phyloP scores from a whole-genome alignment of 2,797 vertebrate genomes.

The Acanthurus leucopareius region DNA sequence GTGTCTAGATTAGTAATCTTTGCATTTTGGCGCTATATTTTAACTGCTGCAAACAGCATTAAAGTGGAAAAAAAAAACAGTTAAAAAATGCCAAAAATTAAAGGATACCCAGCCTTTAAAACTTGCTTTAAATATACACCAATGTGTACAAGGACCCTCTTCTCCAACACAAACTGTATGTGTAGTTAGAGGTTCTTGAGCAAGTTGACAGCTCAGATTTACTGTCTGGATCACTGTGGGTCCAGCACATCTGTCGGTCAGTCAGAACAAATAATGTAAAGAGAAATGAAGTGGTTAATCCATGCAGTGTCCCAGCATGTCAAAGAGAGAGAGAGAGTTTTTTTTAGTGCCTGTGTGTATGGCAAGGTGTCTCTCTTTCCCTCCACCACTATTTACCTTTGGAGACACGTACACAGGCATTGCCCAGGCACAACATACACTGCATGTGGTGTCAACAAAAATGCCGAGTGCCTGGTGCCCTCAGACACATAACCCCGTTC shows the following conservation, averaged over 20 bases:
- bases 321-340: not conserved
- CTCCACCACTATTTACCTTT: conserved; percentile 71
- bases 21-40: no score
- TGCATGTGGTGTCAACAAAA: conserved; percentile 73
- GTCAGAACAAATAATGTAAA: not conserved
- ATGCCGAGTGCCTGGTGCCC: conserved; percentile 30
- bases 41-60: no score
- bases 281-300: not conserved
- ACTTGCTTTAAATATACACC: not conserved
- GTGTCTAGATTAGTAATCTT: no score
- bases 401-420: conserved; percentile 53
- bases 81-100: not conserved
- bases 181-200: not conserved
- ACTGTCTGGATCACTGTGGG: not conserved
- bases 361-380: conserved; percentile 7
- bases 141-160: not conserved
- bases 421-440: conserved; percentile 56
- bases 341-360: not conserved
- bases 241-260: not conserved
- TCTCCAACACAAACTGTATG: not conserved
- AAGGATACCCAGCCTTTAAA: not conserved
- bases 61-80: not conserved
- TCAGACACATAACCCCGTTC: conserved; percentile 45
- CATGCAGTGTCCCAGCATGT: not conserved
- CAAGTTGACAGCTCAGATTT: not conserved